These are phyloP conservation scores for Epinotia ramella DNA, from an alignment of 2,888 invertebrate species.

Conservation along the genomic window DNA sequence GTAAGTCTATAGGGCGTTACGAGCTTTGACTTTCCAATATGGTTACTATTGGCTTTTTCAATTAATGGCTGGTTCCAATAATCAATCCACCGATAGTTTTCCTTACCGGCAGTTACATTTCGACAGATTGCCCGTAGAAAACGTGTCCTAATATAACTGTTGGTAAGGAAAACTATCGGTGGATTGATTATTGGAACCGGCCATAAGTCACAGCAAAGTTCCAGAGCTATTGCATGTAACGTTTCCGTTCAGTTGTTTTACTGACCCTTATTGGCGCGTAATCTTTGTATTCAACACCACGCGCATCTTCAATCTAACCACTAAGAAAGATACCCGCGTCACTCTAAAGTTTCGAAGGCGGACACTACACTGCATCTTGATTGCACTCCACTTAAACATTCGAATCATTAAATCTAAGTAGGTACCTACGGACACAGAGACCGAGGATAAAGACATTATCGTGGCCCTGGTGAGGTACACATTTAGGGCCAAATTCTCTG, in stretches of 20 bases:
- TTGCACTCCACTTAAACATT: conserved; percentile 53
- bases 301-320: conserved; percentile 73
- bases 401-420: neutral
- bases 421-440: neutral
- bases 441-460: conserved; percentile 24
- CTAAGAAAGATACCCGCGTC: conserved; percentile 78
- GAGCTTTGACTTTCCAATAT: conserved; percentile 21
- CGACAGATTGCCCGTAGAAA: no score
- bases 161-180: no score
- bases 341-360: conserved; percentile 79
- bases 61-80: no score
- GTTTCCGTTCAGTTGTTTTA: conserved; percentile 8
- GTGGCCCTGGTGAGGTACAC: neutral
- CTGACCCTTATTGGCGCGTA: conserved; percentile 9
- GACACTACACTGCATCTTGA: conserved; percentile 73
- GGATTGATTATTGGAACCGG: no score
- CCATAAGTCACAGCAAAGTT: conserved; percentile 5
- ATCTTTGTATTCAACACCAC: conserved; percentile 70
- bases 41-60: conserved; percentile 3
- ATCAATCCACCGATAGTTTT: no score
- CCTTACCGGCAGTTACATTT: no score
- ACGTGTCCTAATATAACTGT: no score
- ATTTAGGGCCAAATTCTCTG: neutral
- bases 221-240: conserved; percentile 29
- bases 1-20: conserved; percentile 14